Conservation (phyloP, 2,113 vertebrate species). For the Psettodes erumei region DNA sequence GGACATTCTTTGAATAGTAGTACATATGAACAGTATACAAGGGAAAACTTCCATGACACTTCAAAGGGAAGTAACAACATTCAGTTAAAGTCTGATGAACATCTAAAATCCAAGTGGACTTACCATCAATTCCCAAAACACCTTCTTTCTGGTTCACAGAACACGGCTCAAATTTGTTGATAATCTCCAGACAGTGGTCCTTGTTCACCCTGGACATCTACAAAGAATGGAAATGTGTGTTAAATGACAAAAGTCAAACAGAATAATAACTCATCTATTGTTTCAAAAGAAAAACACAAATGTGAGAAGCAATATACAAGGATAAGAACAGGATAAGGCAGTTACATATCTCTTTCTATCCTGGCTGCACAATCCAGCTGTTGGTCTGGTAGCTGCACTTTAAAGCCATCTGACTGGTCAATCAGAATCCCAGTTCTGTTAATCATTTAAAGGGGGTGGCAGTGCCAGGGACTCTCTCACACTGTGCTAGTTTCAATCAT, state of each 20-base stretch:
- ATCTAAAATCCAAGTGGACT: slow-evolving; percentile 31
- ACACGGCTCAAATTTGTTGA: slow-evolving; percentile 95
- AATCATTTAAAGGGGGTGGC: slow-evolving; percentile 64
- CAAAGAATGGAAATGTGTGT: slow-evolving; percentile 22
- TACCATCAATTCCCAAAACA: slow-evolving; percentile 95
- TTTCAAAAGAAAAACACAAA: no score
- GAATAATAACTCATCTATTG: not conserved
- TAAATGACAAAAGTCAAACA: not conserved
- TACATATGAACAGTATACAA: no score
- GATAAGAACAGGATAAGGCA: not conserved
- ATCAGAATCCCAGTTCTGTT: slow-evolving; percentile 72
- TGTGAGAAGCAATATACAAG: not conserved
- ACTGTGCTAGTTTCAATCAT: not conserved
- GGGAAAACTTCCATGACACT: not conserved
- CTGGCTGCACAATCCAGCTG: slow-evolving; percentile 47
- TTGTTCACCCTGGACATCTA: slow-evolving; percentile 92
- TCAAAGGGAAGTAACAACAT: not conserved
- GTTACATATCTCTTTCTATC: not conserved
- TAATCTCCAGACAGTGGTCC: slow-evolving; percentile 91
- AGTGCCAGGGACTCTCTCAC: not conserved
- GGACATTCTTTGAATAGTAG: no score
- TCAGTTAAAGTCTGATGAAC: not conserved
- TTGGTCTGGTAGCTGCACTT: slow-evolving; percentile 30
- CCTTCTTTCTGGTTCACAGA: slow-evolving; percentile 90
- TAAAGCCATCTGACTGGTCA: slow-evolving; percentile 57